Evolutionary conservation across 2,888 invertebrate species (phyloP).

Genomic region (Zygothrica quintamaculata): DNA sequence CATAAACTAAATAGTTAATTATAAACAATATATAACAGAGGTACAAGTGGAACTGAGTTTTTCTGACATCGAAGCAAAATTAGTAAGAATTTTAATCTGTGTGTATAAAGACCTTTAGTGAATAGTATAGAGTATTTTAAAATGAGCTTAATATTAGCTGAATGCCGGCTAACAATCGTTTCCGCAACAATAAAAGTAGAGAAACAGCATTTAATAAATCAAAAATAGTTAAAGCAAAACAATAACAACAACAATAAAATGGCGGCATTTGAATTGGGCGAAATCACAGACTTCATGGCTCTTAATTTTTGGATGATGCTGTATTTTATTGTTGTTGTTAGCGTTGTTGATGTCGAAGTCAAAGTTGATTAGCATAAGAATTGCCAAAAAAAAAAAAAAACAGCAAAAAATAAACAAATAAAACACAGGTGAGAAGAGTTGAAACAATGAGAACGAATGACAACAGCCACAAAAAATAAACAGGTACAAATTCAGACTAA

Average conservation of each 20-base stretch:
- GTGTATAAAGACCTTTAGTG: too few relatives aligned
- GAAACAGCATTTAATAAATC: constrained; percentile 41
- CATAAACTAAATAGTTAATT: too few relatives aligned
- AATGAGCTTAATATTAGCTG: constrained; percentile 13
- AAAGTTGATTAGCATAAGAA: constrained; percentile 59
- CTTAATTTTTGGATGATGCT: constrained; percentile 44
- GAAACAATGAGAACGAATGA: constrained; percentile 34
- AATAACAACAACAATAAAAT: constrained; percentile 19
- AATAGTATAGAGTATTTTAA: not conserved
- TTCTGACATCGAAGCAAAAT: too few relatives aligned
- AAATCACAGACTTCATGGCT: constrained; percentile 56
- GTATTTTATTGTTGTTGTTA: constrained; percentile 25
- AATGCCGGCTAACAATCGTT: constrained; percentile 41
- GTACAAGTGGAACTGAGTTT: too few relatives aligned
- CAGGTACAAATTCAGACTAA: not conserved
- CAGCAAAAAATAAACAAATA: not conserved
- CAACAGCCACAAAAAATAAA: constrained; percentile 10
- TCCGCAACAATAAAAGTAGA: constrained; percentile 71
- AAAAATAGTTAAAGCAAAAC: constrained; percentile 23
- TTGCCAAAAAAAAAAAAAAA: constrained; percentile 22
- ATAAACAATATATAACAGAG: too few relatives aligned
- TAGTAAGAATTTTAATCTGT: too few relatives aligned
- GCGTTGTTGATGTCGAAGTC: constrained; percentile 11
- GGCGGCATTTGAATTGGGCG: constrained; percentile 29
- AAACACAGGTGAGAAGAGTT: constrained; percentile 17